Base-by-base conservation (phyloP, 2,888 invertebrate genomes). In the Tridacna gigas region DNA sequence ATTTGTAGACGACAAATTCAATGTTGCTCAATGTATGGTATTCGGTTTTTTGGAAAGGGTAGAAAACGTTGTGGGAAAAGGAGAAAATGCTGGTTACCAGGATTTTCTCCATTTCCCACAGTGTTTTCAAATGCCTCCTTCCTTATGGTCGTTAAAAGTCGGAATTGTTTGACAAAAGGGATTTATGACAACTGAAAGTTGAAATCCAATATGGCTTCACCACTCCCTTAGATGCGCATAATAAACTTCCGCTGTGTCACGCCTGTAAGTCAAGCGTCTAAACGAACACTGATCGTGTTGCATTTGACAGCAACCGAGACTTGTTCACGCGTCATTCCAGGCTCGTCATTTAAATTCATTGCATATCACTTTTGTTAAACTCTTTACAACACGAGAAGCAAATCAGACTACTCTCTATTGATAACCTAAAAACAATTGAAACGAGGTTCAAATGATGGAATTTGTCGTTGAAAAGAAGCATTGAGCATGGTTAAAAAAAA, bases 171-270 rank as follows among this genome's bases (percentile, higher is more conserved):
- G 56, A 3, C 9, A 20, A 20, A 51, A 56, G 20, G 56, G 56
- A 9, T 15, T 20, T 56, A 56, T 15, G 56, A 56, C 20, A 56
- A 20, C 56, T 56, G 51, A 25, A 51, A 71, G 48, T 18, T n/a
- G 71, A 51, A 71, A 71, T 71, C 48, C 51, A 47, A 71, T 71
- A 71, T 47, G 48, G 71, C 9, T 22, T 48, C 71, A n/a, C 12
- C 63, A 63, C 63, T 63, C 63, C 63, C 37, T 45, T 47, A 56
- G 66, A 65, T 80, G 76, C 80, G 77, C 77, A 63, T 76, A 63
- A 77, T 76, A 77, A 69, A 80, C 76, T 76, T 77, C 77, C 80
- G 80, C 76, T 71, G 47, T 48, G 79, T 65, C 74, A 82, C 75
- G 82, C 67, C 65, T 61, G 63, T 48, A 76, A 63, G 48, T 51